Conservation (phyloP, 2,113 vertebrate species). For the Chitala chitala region DNA sequence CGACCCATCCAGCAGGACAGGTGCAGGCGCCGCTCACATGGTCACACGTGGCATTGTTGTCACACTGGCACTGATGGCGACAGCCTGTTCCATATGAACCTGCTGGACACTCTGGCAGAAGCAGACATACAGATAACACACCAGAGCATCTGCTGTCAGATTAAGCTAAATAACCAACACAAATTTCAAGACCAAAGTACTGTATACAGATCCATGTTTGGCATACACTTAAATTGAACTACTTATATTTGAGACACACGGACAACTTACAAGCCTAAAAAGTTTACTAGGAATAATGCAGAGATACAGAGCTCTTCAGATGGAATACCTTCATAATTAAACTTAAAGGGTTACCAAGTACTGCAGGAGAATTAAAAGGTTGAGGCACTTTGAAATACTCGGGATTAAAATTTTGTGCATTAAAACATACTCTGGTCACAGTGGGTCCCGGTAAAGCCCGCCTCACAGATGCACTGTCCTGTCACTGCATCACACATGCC, state of each 20-base stretch:
- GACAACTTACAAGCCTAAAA: no score
- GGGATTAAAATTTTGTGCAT: no score
- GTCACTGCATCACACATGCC: conserved; percentile 69
- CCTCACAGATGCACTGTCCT: conserved; percentile 76
- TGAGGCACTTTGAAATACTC: not conserved
- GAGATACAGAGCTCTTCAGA: no score
- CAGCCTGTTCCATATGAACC: conserved; percentile 76
- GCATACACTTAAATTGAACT: not conserved
- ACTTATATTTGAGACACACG: not conserved
- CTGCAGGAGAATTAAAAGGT: no score
- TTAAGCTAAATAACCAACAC: not conserved
- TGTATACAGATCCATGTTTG: no score
- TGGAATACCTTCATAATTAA: no score
- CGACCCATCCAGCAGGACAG: conserved; percentile 79
- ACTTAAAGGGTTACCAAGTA: no score
- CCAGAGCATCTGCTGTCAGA: not conserved
- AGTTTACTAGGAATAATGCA: no score
- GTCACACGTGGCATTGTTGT: conserved; percentile 77
- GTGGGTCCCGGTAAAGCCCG: conserved; percentile 65
- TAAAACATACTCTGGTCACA: conserved; percentile 76
- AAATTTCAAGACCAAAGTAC: not conserved
- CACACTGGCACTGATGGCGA: conserved; percentile 74
- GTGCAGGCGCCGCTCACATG: conserved; percentile 85
- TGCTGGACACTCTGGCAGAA: conserved; percentile 65
- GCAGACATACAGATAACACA: not conserved